Conservation (phyloP, 2,888 invertebrate species). For the Heliothis peltigera region DNA sequence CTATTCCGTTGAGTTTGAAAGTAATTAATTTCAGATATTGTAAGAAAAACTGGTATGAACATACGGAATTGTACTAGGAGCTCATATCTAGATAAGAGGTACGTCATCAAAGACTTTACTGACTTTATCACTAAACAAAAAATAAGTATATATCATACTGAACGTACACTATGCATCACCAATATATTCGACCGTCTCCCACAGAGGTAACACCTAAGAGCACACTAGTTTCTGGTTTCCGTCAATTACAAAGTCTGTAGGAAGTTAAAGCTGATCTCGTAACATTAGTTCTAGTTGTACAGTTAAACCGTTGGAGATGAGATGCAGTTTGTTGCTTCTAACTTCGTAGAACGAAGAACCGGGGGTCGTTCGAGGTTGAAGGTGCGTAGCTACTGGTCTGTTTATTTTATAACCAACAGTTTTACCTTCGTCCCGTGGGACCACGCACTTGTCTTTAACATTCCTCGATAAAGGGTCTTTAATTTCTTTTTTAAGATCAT, state of each 20-base stretch:
- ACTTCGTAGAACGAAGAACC: constrained; percentile 16
- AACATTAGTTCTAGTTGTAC: constrained; percentile 23
- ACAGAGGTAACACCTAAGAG: constrained; percentile 14
- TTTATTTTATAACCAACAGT: neutral
- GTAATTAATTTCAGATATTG: no score
- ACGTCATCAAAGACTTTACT: no score
- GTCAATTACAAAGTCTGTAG: constrained; percentile 44
- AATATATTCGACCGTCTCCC: neutral
- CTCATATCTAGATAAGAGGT: no score
- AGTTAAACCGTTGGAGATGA: constrained; percentile 12
- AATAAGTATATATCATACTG: neutral
- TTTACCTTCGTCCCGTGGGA: no score
- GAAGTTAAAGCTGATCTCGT: constrained; percentile 25
- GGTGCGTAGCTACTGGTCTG: neutral
- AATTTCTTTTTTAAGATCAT: no score
- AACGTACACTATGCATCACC: neutral
- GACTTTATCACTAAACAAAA: no score
- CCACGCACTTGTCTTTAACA: no score
- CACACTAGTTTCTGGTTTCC: constrained; percentile 28
- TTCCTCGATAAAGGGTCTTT: no score
- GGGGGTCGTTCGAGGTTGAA: neutral
- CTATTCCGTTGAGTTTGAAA: no score
- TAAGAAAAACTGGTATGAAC: no score
- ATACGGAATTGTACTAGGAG: no score
- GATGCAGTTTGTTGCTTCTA: constrained; percentile 20